These are phyloP conservation scores for Myodes glareolus DNA, from an alignment of 2,113 vertebrate species.

Conservation along the genomic window DNA sequence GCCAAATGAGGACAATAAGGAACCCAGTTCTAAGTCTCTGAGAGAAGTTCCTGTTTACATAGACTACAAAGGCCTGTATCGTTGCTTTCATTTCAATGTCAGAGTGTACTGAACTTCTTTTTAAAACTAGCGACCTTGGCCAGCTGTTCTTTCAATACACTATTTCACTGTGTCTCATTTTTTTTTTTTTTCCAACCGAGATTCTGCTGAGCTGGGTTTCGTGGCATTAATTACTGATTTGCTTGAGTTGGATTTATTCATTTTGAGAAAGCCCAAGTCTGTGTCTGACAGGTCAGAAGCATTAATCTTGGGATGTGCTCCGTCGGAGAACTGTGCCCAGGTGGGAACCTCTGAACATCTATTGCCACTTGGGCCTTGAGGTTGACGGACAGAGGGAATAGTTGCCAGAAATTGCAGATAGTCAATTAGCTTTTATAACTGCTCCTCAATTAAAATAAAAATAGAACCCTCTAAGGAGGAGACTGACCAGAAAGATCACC, in stretches of 20 bases:
- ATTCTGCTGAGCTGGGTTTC: slow-evolving; percentile 76
- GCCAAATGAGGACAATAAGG: background rate
- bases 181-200: slow-evolving; percentile 51
- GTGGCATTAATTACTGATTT: slow-evolving; percentile 60
- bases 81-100: slow-evolving; percentile 49
- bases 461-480: slow-evolving; percentile 51
- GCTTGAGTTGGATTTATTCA: slow-evolving; percentile 45
- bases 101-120: slow-evolving; percentile 31
- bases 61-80: background rate
- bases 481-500: slow-evolving; percentile 54
- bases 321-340: background rate
- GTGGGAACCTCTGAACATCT: slow-evolving; percentile 49
- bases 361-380: slow-evolving; percentile 40
- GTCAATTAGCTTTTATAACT: slow-evolving; percentile 62
- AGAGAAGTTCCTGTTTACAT: background rate
- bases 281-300: slow-evolving; percentile 61
- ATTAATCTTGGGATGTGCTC: slow-evolving; percentile 32
- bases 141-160: slow-evolving; percentile 11
- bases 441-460: slow-evolving; percentile 73
- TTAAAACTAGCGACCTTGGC: slow-evolving; percentile 21
- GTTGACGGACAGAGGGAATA: slow-evolving; percentile 31
- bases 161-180: slow-evolving; percentile 15
- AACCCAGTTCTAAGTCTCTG: background rate
- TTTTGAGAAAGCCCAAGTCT: background rate
- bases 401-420: slow-evolving; percentile 65